Evolutionary conservation across 2,888 invertebrate species (phyloP).

Genomic region (Drosophila stalkeri): DNA sequence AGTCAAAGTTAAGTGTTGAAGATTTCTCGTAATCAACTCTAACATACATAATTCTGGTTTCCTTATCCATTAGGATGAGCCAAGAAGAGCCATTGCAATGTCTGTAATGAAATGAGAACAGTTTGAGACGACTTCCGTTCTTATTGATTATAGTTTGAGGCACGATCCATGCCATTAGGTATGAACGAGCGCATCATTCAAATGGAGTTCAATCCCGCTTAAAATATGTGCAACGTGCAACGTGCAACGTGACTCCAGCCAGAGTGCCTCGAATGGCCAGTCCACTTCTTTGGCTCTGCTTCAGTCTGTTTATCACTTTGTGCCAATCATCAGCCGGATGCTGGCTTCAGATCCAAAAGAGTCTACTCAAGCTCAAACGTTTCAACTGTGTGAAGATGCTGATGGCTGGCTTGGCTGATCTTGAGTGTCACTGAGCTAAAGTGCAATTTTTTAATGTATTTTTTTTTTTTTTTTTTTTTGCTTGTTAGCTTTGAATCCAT

Average conservation of each 20-base stretch:
- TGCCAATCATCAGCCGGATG: constrained; percentile 3
- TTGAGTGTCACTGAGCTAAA: background rate
- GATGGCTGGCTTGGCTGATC: background rate
- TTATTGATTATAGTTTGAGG: background rate
- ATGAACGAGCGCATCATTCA: background rate
- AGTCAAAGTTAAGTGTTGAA: background rate
- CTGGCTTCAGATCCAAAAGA: constrained; percentile 2
- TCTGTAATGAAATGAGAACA: background rate
- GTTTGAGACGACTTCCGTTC: background rate
- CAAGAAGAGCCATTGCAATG: background rate
- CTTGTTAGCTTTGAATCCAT: no score
- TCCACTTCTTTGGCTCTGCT: background rate
- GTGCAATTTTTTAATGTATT: no score
- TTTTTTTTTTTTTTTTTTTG: no score
- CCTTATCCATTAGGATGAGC: background rate
- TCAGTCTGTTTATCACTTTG: background rate
- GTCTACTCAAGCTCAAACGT: background rate
- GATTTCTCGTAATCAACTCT: background rate
- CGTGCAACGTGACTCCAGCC: background rate
- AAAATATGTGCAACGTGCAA: background rate
- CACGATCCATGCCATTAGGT: background rate
- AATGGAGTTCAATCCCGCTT: background rate
- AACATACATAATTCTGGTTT: background rate
- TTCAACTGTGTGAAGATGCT: background rate
- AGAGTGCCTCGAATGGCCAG: background rate